Percentiles rank a stretch among this genome's conserved stretches.
Conservation (phyloP, 37 sponge, comb jelly and placozoan species). For the Hormiphora californensis region DNA sequence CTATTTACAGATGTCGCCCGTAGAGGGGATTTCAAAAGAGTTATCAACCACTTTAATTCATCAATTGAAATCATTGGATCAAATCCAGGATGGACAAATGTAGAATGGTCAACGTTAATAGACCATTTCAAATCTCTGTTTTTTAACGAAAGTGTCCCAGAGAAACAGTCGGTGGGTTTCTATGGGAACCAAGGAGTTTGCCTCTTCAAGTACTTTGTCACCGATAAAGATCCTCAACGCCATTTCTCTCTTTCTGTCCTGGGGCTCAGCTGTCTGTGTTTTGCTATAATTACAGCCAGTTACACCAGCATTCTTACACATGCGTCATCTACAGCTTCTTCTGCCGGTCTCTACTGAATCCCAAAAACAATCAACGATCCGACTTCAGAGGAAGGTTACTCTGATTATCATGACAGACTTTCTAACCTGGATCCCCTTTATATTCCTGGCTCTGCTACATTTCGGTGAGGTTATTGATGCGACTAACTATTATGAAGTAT, state of each 20-base stretch:
- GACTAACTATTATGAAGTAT: constrained; percentile 1
- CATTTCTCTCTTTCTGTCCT: not conserved
- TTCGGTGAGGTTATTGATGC: not conserved
- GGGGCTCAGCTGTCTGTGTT: not conserved
- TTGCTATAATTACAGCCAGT: not conserved
- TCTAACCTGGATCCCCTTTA: constrained; percentile 32
- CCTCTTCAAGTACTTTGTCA: constrained; percentile 40
- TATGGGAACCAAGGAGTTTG: constrained; percentile 51
- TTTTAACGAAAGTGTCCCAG: not conserved
- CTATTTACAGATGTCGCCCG: not conserved
- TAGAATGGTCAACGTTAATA: not conserved
- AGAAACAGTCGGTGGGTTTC: not conserved
- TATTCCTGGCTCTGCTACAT: not conserved
- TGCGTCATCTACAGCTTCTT: not conserved
- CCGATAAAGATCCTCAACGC: not conserved
- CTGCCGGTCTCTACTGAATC: not conserved
- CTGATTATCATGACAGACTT: constrained; percentile 36
- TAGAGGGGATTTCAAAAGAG: not conserved
- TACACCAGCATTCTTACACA: not conserved
- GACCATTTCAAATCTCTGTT: not conserved
- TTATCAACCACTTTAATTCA: not conserved
- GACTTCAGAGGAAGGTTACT: constrained; percentile 2
- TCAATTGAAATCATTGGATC: not conserved
- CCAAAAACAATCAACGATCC: not conserved
- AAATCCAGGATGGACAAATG: no score